Conservation (phyloP, 2,888 invertebrate species). For the Drosophila vallismaia region DNA sequence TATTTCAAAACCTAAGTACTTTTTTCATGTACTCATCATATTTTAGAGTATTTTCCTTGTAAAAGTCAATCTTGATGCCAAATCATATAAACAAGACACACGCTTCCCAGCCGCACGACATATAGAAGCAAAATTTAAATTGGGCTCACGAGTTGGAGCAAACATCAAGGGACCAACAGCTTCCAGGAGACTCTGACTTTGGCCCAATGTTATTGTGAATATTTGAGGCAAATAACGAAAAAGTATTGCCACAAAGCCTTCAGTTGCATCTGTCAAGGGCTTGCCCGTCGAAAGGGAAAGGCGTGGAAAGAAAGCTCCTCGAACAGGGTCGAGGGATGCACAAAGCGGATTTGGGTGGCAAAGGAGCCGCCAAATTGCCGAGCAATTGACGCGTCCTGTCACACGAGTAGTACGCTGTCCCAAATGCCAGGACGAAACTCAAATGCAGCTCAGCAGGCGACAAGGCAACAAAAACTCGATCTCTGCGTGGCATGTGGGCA, state of each 20-base stretch:
- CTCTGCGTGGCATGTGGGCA: conserved; percentile 28
- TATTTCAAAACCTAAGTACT: no score
- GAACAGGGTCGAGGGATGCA: conserved; percentile 5
- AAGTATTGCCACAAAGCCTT: conserved; percentile 18
- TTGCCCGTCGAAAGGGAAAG: neutral
- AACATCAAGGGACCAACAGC: conserved; percentile 34
- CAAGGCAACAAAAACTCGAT: conserved; percentile 31
- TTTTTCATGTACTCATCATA: neutral
- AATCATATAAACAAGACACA: conserved; percentile 22
- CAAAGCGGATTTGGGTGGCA: conserved; percentile 39
- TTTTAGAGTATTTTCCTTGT: conserved; percentile 14
- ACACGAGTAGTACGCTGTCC: conserved; percentile 6
- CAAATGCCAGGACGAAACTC: neutral
- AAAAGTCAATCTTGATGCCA: conserved; percentile 34
- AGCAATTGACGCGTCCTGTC: conserved; percentile 63
- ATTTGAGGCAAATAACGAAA: conserved; percentile 13
- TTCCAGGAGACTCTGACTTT: conserved; percentile 1
- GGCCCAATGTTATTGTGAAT: conserved; percentile 6
- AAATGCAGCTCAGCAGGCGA: conserved; percentile 44
- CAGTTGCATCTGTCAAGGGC: conserved; percentile 30
- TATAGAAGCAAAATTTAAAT: conserved; percentile 30
- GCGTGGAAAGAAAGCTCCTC: neutral
- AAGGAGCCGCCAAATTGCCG: conserved; percentile 50
- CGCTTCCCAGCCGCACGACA: conserved; percentile 5
- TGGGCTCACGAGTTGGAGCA: conserved; percentile 18